These are phyloP conservation scores for Drosophila koepferae DNA, from an alignment of 2,888 invertebrate species.

Conservation along the genomic window DNA sequence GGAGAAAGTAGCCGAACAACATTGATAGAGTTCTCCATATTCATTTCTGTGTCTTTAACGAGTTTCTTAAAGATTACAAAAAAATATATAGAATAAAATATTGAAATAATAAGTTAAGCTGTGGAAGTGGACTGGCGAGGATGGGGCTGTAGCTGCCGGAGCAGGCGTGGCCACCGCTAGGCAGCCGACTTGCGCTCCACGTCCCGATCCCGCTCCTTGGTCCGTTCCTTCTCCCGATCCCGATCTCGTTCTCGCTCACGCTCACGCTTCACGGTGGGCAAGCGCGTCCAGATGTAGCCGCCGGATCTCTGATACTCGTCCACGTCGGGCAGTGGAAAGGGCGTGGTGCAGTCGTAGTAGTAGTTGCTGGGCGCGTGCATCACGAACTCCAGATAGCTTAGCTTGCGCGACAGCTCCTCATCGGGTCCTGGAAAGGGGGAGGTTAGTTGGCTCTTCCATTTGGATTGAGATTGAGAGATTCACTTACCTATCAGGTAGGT, in stretches of 20 bases:
- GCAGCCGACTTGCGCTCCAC: conserved; percentile 34
- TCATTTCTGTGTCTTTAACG: conserved; percentile 18
- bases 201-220: conserved; percentile 56
- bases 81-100: not conserved
- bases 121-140: conserved; percentile 15
- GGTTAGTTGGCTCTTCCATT: not conserved
- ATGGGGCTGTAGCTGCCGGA: conserved; percentile 5
- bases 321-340: conserved; percentile 89
- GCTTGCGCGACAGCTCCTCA: conserved; percentile 93
- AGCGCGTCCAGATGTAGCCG: conserved; percentile 89
- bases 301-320: conserved; percentile 85
- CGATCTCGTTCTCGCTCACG: conserved; percentile 48
- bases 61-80: conserved; percentile 12
- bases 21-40: conserved; percentile 1
- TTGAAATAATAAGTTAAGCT: conserved; percentile 45
- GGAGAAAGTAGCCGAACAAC: not conserved
- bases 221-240: conserved; percentile 28
- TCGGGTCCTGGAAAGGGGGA: conserved; percentile 88
- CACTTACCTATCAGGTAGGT: conserved; percentile 93
- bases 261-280: conserved; percentile 83
- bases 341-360: conserved; percentile 91
- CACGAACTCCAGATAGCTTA: conserved; percentile 95
- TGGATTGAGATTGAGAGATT: not conserved
- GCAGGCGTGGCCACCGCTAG: conserved; percentile 24
- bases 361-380: conserved; percentile 98